phyloP scores from a whole-genome alignment of 2,113 vertebrate species.

The Pardalotus punctatus region DNA sequence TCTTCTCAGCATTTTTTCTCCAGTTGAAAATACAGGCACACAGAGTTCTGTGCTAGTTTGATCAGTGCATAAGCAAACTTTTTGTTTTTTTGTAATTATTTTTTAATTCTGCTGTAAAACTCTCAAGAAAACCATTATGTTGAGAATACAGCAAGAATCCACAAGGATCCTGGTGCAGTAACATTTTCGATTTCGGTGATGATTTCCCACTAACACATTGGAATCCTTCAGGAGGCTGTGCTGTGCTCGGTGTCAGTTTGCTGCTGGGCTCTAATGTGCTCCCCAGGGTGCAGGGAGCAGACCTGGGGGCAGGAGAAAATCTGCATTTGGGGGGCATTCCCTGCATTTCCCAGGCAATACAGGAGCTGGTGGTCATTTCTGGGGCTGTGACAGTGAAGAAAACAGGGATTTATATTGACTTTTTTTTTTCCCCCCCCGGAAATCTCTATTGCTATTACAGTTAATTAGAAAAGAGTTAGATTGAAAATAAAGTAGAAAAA shows the following conservation, averaged over 20 bases:
- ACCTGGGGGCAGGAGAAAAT: no score
- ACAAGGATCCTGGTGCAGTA: neutral
- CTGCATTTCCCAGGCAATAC: fast-evolving
- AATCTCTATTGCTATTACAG: neutral
- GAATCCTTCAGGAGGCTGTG: neutral
- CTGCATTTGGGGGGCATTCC: neutral
- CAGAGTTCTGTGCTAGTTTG: neutral
- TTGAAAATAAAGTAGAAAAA: neutral
- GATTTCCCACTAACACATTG: neutral
- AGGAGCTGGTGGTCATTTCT: neutral
- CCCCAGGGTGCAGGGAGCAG: fast-evolving
- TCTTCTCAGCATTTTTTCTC: conserved; percentile 8
- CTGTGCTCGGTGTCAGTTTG: neutral
- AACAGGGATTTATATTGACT: neutral
- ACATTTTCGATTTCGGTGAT: neutral
- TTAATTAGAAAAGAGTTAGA: neutral
- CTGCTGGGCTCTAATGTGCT: fast-evolving
- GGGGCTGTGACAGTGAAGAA: neutral
- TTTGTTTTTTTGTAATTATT: neutral
- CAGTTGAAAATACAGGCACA: neutral
- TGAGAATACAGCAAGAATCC: neutral
- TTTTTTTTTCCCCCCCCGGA: no score
- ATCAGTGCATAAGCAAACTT: conserved; percentile 17
- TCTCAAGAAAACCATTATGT: neutral
- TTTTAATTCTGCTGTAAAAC: neutral